Base-by-base conservation (phyloP, 2,797 vertebrate genomes). In the Triplophysa bombifrons region DNA sequence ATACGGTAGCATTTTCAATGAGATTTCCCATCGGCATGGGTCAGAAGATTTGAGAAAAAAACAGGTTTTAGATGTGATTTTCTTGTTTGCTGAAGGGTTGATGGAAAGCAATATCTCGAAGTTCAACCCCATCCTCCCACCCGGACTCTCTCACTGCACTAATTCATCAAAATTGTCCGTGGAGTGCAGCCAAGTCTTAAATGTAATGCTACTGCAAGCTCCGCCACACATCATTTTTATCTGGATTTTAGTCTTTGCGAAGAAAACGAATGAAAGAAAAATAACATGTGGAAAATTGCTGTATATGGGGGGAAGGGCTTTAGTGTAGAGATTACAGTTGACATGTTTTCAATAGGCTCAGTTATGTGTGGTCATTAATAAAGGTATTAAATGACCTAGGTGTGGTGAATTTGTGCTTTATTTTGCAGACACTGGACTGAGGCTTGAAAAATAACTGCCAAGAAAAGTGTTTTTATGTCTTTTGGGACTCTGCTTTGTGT, bases 271-370 rank as follows among this genome's bases (percentile, higher is more conserved):
- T 25, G 44, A 76, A 61, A 27, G 58, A 30, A 38, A 70, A 77
- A 38, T 34, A 72, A 55, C 65, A 38, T 69, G 55, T 48, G 60
- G 20, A 72, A 60, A 80, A 79, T 56, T 56, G 67, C 63, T 76
- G 58, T 25, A 66, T 50, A 19, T 77, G 44, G 72, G 50, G 30
- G 67, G 41, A 70, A 19, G 22, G 65, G 20, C 14, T 27, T 50
- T 86, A 87, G 78, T 88, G 89, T 89, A 90, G 92, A 91, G 84
- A 81, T 22, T 80, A 88, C 85, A 90, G 74, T 86, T 80, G 86
- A 84, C 51, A 50, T 86, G 84, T 88, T 89, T 86, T 48, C 81
- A 89, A 88, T 84, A 46, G 75, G 84, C 86, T 84, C 82, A 63
- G 86, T 56, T 51, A 65, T 44, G 63, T 65, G 34, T 74, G 83